phyloP scores from a whole-genome alignment of 1,140 invertebrate species.

The Eubasilissa regina region DNA sequence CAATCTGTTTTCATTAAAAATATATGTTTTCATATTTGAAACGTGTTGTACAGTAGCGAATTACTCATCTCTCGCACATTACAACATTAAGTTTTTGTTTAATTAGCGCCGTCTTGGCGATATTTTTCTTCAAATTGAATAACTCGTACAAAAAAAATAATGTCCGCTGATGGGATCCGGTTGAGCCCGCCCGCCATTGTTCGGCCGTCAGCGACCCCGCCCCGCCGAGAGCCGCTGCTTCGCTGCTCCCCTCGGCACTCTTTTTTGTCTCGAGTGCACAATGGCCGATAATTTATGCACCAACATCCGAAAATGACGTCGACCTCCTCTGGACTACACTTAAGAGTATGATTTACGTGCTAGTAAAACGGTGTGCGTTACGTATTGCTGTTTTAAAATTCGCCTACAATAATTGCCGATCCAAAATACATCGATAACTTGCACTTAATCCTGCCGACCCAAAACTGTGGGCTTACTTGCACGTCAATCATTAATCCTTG shows the following conservation, averaged over 20 bases:
- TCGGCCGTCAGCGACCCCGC: constrained; percentile 40
- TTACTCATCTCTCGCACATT: too few relatives aligned
- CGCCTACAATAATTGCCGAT: too few relatives aligned
- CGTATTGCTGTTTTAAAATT: too few relatives aligned
- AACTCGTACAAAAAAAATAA: constrained; percentile 18
- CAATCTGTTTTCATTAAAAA: too few relatives aligned
- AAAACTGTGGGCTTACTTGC: too few relatives aligned
- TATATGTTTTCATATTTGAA: too few relatives aligned
- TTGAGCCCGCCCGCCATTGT: constrained; percentile 46
- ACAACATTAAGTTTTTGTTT: not conserved
- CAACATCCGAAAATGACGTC: constrained; percentile 54
- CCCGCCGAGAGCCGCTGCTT: constrained; percentile 16
- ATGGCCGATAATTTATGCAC: constrained; percentile 57
- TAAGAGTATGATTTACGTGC: too few relatives aligned
- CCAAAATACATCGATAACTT: too few relatives aligned
- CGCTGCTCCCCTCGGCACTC: not conserved
- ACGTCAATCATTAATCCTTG: too few relatives aligned
- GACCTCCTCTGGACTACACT: not conserved
- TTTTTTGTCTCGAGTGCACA: constrained; percentile 41
- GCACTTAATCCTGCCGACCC: too few relatives aligned
- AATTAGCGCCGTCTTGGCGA: constrained; percentile 24
- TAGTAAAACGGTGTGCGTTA: too few relatives aligned
- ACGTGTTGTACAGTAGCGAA: too few relatives aligned
- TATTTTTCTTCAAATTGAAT: constrained; percentile 42
- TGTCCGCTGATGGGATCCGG: constrained; percentile 28